phyloP scores from a whole-genome alignment of 1,140 invertebrate genomes.

The Yoshiicerus persimilis region DNA sequence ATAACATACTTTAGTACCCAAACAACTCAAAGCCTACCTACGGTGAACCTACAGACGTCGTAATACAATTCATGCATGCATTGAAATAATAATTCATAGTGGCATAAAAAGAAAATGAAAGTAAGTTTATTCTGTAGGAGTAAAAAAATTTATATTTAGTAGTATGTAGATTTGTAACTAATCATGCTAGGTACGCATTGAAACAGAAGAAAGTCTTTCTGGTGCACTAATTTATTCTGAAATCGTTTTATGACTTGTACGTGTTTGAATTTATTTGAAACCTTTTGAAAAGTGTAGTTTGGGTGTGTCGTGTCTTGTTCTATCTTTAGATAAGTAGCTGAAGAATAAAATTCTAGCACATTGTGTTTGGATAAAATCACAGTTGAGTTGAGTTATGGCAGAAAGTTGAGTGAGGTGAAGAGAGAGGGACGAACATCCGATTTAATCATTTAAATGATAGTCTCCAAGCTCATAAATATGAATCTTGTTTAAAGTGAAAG shows the following conservation, averaged over 20 bases:
- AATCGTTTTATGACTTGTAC: background rate
- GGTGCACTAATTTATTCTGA: background rate
- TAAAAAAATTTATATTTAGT: no score
- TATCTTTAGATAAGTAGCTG: background rate
- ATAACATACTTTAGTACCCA: no score
- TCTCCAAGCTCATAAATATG: background rate
- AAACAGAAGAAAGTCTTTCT: background rate
- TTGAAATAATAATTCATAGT: no score
- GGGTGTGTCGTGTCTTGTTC: background rate
- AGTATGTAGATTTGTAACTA: no score
- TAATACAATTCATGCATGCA: no score
- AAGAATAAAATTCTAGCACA: background rate
- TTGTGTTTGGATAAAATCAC: background rate
- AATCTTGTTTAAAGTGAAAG: constrained; percentile 4
- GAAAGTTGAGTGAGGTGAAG: background rate
- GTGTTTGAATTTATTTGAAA: background rate
- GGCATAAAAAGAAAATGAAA: no score
- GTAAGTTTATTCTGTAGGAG: no score
- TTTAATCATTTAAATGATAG: constrained; percentile 16
- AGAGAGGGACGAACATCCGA: background rate
- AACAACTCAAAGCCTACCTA: no score
- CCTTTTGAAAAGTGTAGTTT: background rate
- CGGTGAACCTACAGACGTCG: no score
- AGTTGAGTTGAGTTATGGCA: background rate
- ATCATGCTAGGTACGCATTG: no score